A percentile compares a stretch with the other conserved stretches of the same genome.
Conservation (phyloP, 2,113 vertebrate genomes). For the Electrona antarctica region DNA sequence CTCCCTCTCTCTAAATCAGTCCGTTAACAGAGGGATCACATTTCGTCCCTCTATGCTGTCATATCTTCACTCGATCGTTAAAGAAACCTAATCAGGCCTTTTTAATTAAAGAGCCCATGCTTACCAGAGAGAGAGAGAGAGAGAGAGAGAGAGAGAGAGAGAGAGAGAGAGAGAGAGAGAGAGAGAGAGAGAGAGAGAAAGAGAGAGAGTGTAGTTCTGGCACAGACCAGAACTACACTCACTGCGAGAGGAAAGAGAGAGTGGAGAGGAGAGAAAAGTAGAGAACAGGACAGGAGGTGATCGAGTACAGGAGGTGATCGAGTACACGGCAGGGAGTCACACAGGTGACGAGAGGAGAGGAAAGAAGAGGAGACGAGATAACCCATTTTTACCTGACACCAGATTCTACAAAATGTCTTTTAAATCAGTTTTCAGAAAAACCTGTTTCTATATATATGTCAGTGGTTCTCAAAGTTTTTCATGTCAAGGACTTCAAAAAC, state of each 20-base stretch:
- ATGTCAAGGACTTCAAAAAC: no score
- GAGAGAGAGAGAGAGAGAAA: background rate
- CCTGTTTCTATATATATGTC: no score
- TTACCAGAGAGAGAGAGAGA: constrained; percentile 18
- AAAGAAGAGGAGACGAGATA: no score
- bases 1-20: background rate
- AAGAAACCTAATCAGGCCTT: constrained; percentile 53
- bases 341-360: background rate
- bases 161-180: background rate
- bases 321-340: no score
- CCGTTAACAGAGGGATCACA: background rate
- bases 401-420: no score
- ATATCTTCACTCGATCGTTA: constrained; percentile 32
- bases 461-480: no score
- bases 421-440: no score
- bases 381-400: no score
- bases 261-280: background rate
- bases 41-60: constrained; percentile 25
- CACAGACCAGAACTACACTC: background rate
- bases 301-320: no score
- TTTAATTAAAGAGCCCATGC: constrained; percentile 60
- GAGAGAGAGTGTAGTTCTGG: background rate
- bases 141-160: constrained; percentile 3
- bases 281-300: background rate
- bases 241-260: background rate